Base-by-base conservation (phyloP, 2,888 invertebrate species). In the Tolmerus cingulatus region DNA sequence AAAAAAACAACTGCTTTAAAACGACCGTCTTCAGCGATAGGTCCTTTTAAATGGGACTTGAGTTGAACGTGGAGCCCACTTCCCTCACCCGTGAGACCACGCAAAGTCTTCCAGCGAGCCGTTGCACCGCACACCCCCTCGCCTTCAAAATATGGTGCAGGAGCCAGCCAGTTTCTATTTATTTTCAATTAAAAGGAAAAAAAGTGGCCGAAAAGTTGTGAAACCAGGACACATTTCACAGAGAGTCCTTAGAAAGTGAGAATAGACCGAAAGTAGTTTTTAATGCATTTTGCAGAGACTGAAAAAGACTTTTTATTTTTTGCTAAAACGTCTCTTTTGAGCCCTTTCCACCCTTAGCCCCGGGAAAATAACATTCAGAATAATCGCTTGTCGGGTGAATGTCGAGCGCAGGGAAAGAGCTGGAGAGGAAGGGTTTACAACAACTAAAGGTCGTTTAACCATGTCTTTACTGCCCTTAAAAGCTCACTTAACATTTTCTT, bases 361-460 rank as follows among this genome's bases (percentile, higher is more conserved):
- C 2, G 19, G n/a, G 51, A n/a, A 51, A 51, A 51, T 51, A 51
- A 51, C 51, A 51, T 51, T 51, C 51, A 51, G 66, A 27, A 27
- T 66, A 66, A 19, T 66, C 66, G 66, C 8, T 12, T 12, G 12
- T 19, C 66, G 66, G 66, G 4, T 66, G 66, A 66, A 12, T 66
- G 66, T 66, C 66, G 66, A 66, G 27, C 66, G 8, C 66, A 66
- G 23, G 5, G 66, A 66, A 51, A 7, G 23, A 66, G 27, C 66
- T 66, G 27, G n/a, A 19, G 4, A 37, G 23, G 78, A 51, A 27
- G 9, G 46, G 14, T 16, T 57, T 34, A 66, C 37, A 82, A 23
- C 66, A 82, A 81, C 82, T 37, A 57, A 82, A 82, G 82, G 57
- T 82, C 82, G 40, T 82, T 82, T 82, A 82, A 57, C 74, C 85